Base-by-base conservation (phyloP, 2,113 vertebrate genomes). In the Chloebia gouldiae region DNA sequence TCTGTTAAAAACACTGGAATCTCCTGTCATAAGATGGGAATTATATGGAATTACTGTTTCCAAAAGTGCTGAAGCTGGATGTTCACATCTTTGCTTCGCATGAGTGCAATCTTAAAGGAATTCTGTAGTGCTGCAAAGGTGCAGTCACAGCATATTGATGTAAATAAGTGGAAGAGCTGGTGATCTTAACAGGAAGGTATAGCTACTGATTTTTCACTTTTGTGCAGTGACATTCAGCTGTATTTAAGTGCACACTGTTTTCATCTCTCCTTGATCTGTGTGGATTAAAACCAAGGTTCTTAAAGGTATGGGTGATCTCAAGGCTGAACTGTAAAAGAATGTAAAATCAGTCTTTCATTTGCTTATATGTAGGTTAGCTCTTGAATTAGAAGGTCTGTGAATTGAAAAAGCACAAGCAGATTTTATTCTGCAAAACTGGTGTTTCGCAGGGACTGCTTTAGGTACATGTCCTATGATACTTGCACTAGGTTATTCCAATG, bases 251-350 rank as follows among this genome's bases (percentile, higher is more conserved):
- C 49, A 63, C 20, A 11, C 86, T 60, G 68, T 66, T 44, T 90
- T 77, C 7, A 3, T 88, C 15, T 86, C 24, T 64, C 28, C 22
- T 63, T 73, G 66, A 60, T 84, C 64, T 77, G 28, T 47, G 56
- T 27, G 90, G 53, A 81, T 78, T 70, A 40, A 92, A 60, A 69
- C 11, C n/a, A 68, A 68, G 50, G 50, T 37, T 90, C 81, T 92
- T 83, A 51, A 92, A 35, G 14, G 15, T 50, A 18, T 35, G 42
- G 11, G 24, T 49, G 17, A 24, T 80, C 53, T 90, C 23, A 33
- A 63, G 40, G 57, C 81, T 54, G 44, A 85, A n/a, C 35, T 84
- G 22, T 56, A 31, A 49, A 86, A 66, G 22, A 78, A 45, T 33
- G 39, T 76, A 39, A 60, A 79, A 33, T 68, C 20, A 12, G 15